Percentiles rank a stretch among this genome's conserved stretches.
Conservation (phyloP, 1,140 invertebrate species). For the Tribolium madens region DNA sequence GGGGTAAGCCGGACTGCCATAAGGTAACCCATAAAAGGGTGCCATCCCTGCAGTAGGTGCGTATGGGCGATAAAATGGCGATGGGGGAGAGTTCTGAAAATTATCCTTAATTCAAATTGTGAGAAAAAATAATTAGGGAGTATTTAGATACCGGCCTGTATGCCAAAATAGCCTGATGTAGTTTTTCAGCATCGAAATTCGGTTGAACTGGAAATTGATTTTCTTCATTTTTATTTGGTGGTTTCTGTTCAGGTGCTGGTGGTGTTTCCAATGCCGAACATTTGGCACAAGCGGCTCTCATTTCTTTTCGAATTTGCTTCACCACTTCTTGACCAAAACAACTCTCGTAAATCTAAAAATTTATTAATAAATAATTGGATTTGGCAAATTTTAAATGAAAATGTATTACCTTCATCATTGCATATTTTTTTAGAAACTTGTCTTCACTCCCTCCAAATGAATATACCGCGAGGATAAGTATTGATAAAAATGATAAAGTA, state of each 20-base stretch:
- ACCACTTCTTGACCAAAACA: conserved; percentile 75
- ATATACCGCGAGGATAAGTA: conserved; percentile 55
- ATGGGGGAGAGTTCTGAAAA: conserved; percentile 52
- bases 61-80: conserved; percentile 54
- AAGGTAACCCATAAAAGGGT: conserved; percentile 35
- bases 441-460: conserved; percentile 71
- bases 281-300: conserved; percentile 74
- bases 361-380: neutral
- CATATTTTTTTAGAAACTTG: conserved; percentile 75
- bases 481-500: conserved; percentile 1
- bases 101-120: neutral
- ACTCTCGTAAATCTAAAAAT: conserved; percentile 74
- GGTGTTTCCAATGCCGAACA: conserved; percentile 67
- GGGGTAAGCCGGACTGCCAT: conserved; percentile 50
- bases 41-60: conserved; percentile 35
- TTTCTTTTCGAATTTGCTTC: conserved; percentile 75
- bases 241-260: conserved; percentile 63
- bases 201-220: conserved; percentile 56
- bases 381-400: conserved; percentile 18
- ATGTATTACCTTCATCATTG: conserved; percentile 74
- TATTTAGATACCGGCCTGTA: conserved; percentile 62
- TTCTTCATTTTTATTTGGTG: conserved; percentile 58
- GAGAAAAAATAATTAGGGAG: neutral
- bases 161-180: conserved; percentile 68
- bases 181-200: conserved; percentile 65